These are phyloP conservation scores for human (Homo sapiens) DNA, from an alignment of 2,113 vertebrate species.

Conservation along the genomic window DNA sequence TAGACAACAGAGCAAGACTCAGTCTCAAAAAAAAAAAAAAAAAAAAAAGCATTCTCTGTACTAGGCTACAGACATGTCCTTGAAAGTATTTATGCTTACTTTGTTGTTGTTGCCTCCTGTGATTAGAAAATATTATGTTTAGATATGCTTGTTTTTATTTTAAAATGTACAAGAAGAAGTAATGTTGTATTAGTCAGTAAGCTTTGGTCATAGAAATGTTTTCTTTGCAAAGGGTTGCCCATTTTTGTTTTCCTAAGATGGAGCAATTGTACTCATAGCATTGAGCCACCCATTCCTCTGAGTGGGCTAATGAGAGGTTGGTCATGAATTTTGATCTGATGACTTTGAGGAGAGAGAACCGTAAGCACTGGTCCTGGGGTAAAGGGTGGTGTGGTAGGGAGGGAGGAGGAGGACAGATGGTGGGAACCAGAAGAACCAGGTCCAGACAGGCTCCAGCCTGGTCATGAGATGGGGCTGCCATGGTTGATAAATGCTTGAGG, in stretches of 20 bases:
- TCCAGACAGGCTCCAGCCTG: neutral
- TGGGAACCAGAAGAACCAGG: neutral
- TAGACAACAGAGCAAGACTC: no score
- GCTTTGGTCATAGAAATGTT: neutral
- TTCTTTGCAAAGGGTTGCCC: neutral
- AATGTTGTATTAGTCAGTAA: neutral
- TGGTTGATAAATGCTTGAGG: neutral
- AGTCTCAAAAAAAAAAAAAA: no score
- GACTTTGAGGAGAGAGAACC: neutral
- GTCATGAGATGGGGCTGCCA: neutral
- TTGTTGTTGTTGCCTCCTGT: no score
- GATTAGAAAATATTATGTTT: neutral
- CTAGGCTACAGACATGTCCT: neutral
- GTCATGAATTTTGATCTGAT: neutral
- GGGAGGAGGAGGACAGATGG: neutral
- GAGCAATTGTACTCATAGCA: neutral
- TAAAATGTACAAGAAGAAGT: neutral
- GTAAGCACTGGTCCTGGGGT: neutral
- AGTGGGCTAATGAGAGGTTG: neutral
- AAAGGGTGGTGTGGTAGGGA: neutral
- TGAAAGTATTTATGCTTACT: neutral
- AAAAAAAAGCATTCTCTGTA: no score
- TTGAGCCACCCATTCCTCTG: neutral
- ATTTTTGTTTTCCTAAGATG: constrained; percentile 44
- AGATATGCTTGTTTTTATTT: neutral